Base-by-base conservation (phyloP, 37 sponge, comb jelly and placozoan species). In the Eunapius fragilis region DNA sequence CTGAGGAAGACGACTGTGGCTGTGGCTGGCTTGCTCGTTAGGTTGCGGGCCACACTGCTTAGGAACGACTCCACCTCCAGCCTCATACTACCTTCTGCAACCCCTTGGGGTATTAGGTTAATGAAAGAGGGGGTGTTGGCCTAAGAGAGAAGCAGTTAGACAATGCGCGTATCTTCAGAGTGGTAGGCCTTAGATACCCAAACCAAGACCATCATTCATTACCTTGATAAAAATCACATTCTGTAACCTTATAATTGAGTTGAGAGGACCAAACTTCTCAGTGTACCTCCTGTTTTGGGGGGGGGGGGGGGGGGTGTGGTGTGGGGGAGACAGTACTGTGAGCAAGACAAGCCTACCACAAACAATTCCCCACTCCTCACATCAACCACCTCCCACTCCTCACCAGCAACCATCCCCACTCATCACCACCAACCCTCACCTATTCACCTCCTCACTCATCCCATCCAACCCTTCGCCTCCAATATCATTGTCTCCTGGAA, bases 401-500 rank as follows among this genome's bases (percentile, higher is more conserved):
- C 31, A 77, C 82, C 85, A 0, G 23, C 26, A 7, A 82, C 91
- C 4, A 38, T 13, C 25, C 91, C 86, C 67, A 86, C 86, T 35
- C 91, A 86, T 58, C 58, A 58, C 58, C 14, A 58, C 58, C 58
- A 13, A 2, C 22, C 22, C 58, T 35, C 67, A 73, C 48, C 36
- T 31, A 33, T 74, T 79, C 5, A 84, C 73, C 11, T 25, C n/a
- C 31, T 81, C 82, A 33, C 28, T 81, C 72, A 90, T 90, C 2
- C 25, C 27, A 9, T 90, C 91, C 4, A 31, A 12, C 19, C 91
- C 91, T 35, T 90, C 91, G 19, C 91, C 91, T 50, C 91, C 91
- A 78, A 90, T 82, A 58, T 90, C 91, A 41, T 90, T 90, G 32
- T 90, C 91, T 28, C 91, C 91, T 5, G 68, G 38, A n/a, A 75